phyloP scores from a whole-genome alignment of 2,113 vertebrate species.

The Ranitomeya variabilis region DNA sequence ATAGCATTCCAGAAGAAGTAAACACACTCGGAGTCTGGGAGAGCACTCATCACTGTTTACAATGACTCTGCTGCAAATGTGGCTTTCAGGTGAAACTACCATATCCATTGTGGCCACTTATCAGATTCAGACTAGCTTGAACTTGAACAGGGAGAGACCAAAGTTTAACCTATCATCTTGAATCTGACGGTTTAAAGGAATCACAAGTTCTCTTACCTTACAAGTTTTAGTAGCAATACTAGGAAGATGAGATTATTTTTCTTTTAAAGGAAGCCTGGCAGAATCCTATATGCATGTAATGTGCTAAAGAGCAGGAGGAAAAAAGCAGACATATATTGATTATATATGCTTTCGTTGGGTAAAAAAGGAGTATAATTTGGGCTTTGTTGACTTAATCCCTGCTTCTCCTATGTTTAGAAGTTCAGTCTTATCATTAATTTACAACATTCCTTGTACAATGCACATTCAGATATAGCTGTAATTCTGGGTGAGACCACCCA shows the following conservation, averaged over 20 bases:
- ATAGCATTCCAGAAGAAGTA: conserved; percentile 37
- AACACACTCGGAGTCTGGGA: conserved; percentile 27
- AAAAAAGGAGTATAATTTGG: too few relatives aligned
- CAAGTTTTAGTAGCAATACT: neutral
- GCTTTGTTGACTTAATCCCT: too few relatives aligned
- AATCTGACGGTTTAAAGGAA: neutral
- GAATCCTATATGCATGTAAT: too few relatives aligned
- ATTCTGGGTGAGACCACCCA: too few relatives aligned
- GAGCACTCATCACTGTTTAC: conserved; percentile 44
- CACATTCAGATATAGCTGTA: too few relatives aligned
- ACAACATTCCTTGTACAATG: too few relatives aligned
- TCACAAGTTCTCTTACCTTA: neutral
- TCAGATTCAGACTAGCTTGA: conserved; percentile 13
- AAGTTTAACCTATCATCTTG: neutral
- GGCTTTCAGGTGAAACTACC: conserved; percentile 37
- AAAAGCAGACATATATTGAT: too few relatives aligned
- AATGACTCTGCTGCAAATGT: conserved; percentile 14
- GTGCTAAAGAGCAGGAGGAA: too few relatives aligned
- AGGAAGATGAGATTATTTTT: neutral
- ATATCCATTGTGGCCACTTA: conserved; percentile 38
- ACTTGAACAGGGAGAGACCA: neutral
- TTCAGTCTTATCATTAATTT: too few relatives aligned
- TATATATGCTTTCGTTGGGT: too few relatives aligned
- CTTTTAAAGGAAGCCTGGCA: neutral
- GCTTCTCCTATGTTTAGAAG: too few relatives aligned